phyloP scores from a whole-genome alignment of 1,140 invertebrate genomes.

The Macrobrachium nipponense region DNA sequence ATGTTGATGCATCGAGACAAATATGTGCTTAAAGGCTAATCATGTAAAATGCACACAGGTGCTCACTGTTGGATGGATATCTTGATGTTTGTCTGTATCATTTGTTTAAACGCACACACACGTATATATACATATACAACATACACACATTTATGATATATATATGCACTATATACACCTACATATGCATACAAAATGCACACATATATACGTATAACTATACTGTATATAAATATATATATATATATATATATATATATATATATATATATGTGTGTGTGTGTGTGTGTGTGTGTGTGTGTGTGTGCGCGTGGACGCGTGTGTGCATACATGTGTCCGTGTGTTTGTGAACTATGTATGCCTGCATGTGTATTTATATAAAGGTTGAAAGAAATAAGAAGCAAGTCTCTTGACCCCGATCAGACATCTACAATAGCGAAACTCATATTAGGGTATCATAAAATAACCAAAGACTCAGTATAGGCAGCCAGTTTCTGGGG shows the following conservation, averaged over 20 bases:
- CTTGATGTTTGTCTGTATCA: background rate
- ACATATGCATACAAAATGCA: background rate
- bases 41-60: background rate
- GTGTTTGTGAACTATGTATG: background rate
- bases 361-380: too few species aligned
- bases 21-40: background rate
- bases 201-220: background rate
- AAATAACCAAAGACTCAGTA: too few species aligned
- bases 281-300: background rate
- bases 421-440: too few species aligned
- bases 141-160: too few species aligned
- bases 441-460: too few species aligned
- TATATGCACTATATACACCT: background rate
- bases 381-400: too few species aligned
- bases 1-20: too few species aligned
- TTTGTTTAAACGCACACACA: background rate
- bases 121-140: background rate
- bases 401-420: background rate
- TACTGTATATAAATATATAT: background rate
- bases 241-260: conserved; percentile 18
- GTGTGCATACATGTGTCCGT: background rate
- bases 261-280: conserved; percentile 16
- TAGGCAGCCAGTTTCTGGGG: too few species aligned
- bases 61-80: background rate
- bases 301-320: background rate